Conservation (phyloP, 2,113 vertebrate species). For the Zosterops pallidus region DNA sequence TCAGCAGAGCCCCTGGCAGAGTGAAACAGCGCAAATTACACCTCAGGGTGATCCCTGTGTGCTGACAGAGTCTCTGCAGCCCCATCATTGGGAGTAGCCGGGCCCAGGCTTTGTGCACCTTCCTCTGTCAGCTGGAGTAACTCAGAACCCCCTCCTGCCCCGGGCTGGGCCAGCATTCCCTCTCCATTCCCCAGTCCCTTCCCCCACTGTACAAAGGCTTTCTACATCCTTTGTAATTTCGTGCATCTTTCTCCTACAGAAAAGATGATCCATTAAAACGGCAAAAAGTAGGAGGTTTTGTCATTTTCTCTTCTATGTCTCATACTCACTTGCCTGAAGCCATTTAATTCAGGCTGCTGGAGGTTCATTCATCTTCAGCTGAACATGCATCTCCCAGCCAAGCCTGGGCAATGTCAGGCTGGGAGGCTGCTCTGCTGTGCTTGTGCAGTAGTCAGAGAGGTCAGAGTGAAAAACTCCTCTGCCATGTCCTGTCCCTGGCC, state of each 20-base stretch:
- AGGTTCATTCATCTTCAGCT: not conserved
- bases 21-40: not conserved
- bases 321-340: not conserved
- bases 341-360: not conserved
- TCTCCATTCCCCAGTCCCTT: fast-evolving
- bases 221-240: not conserved
- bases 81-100: fast-evolving
- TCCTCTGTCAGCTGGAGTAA: not conserved
- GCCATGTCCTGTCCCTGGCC: fast-evolving
- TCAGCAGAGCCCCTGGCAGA: not conserved
- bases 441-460: not conserved
- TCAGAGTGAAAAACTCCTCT: not conserved
- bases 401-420: not conserved
- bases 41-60: fast-evolving
- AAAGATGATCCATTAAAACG: not conserved
- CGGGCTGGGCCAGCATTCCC: fast-evolving
- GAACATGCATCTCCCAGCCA: not conserved
- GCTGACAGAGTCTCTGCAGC: not conserved
- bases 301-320: not conserved
- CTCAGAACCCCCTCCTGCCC: fast-evolving
- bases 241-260: not conserved
- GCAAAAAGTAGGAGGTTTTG: fast-evolving
- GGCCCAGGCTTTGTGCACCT: not conserved
- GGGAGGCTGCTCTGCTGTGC: fast-evolving
- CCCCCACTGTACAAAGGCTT: not conserved